Conservation (phyloP, 2,888 invertebrate species). For the Entomobrya proxima region DNA sequence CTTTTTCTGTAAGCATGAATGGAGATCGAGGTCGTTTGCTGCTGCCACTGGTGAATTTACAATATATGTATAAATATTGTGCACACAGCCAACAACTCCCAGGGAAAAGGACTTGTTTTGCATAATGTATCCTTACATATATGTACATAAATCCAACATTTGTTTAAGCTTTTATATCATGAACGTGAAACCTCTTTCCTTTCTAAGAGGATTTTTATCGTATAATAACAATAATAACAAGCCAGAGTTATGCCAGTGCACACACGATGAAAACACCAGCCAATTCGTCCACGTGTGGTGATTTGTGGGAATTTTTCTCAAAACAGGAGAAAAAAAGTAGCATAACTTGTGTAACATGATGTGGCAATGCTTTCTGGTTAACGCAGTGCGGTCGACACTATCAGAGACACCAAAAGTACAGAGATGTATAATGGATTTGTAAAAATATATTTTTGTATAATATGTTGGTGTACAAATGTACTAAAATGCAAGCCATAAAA, state of each 20-base stretch:
- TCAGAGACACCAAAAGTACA: constrained; percentile 18
- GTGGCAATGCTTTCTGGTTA: constrained; percentile 40
- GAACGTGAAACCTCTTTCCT: not conserved
- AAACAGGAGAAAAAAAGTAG: constrained; percentile 46
- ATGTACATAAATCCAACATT: not conserved
- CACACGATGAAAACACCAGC: constrained; percentile 15
- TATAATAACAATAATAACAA: constrained; percentile 29
- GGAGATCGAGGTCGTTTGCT: constrained; percentile 64
- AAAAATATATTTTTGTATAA: not conserved
- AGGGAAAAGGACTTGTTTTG: constrained; percentile 21
- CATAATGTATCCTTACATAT: constrained; percentile 45
- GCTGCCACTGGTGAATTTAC: constrained; percentile 31
- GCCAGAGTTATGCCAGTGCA: not conserved
- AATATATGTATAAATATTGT: constrained; percentile 37
- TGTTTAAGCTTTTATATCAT: not conserved
- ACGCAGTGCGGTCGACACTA: constrained; percentile 41
- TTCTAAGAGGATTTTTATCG: not conserved
- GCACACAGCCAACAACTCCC: not conserved
- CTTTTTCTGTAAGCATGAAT: constrained; percentile 64
- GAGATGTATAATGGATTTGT: not conserved
- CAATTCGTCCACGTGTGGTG: constrained; percentile 47
- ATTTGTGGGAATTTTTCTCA: constrained; percentile 32
- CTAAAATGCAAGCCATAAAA: not conserved
- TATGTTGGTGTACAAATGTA: too few species aligned
- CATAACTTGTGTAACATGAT: constrained; percentile 49